phyloP scores from a whole-genome alignment of 2,888 invertebrate genomes.

The Drosophila basisetae region DNA sequence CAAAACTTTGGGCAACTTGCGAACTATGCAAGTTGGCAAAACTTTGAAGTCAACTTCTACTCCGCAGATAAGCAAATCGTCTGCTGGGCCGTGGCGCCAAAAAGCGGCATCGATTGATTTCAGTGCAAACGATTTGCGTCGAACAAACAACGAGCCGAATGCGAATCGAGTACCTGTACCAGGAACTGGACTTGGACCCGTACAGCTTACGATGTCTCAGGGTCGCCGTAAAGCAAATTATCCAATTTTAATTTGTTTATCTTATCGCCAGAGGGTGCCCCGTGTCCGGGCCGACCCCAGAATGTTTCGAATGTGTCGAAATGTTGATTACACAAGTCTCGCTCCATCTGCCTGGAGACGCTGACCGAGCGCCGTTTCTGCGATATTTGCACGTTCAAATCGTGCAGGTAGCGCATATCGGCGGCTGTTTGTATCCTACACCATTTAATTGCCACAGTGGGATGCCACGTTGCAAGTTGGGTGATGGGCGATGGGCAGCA shows the following conservation, averaged over 20 bases:
- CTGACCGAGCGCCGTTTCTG: constrained; percentile 85
- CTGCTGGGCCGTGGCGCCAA: constrained; percentile 23
- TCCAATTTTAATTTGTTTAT: constrained; percentile 85
- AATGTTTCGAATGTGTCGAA: constrained; percentile 91
- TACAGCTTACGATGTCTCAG: constrained; percentile 68
- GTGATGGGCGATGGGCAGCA: neutral
- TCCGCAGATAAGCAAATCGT: constrained; percentile 14
- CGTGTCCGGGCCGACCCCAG: constrained; percentile 92
- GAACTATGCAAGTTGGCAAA: constrained; percentile 81
- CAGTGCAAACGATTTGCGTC: constrained; percentile 52
- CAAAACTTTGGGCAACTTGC: constrained; percentile 82
- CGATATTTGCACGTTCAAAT: constrained; percentile 86
- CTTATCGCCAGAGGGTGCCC: constrained; percentile 80
- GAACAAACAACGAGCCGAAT: constrained; percentile 63
- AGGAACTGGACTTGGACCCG: neutral
- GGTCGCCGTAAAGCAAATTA: constrained; percentile 85
- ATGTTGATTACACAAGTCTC: constrained; percentile 89
- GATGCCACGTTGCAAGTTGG: constrained; percentile 31
- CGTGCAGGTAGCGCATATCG: constrained; percentile 86
- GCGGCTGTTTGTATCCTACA: constrained; percentile 75
- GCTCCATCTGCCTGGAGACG: constrained; percentile 86
- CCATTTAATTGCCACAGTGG: constrained; percentile 16
- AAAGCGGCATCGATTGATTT: constrained; percentile 52
- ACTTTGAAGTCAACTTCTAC: constrained; percentile 43
- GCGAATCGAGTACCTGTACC: constrained; percentile 18